phyloP scores from a whole-genome alignment of 2,888 invertebrate genomes.

The Dastarcus helophoroides region DNA sequence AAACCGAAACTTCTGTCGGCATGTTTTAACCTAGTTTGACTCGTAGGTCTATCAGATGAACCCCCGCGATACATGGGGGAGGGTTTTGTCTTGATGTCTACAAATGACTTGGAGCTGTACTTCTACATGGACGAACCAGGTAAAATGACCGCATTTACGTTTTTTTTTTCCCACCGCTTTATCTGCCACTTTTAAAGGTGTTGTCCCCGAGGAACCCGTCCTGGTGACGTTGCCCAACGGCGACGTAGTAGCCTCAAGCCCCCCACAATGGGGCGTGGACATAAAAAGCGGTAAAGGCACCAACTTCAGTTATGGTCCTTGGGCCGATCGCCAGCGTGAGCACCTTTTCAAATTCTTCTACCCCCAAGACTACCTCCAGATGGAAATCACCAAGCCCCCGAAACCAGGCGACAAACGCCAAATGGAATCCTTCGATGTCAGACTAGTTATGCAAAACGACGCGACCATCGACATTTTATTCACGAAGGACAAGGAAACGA shows the following conservation, averaged over 20 bases:
- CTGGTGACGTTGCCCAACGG: slow-evolving; percentile 83
- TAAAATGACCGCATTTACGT: slow-evolving; percentile 16
- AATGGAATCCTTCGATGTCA: slow-evolving; percentile 85
- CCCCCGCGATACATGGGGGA: slow-evolving; percentile 97
- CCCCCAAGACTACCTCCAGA: slow-evolving; percentile 73
- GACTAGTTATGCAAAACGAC: slow-evolving; percentile 81
- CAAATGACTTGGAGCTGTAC: slow-evolving; percentile 87
- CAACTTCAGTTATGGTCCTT: slow-evolving; percentile 96
- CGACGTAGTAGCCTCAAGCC: slow-evolving; percentile 84
- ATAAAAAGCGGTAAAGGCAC: slow-evolving; percentile 86
- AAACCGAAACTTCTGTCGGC: not conserved
- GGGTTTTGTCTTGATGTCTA: slow-evolving; percentile 93
- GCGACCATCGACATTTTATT: slow-evolving; percentile 94
- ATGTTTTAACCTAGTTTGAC: slow-evolving; percentile 1
- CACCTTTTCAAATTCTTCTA: slow-evolving; percentile 93
- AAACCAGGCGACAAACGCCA: slow-evolving; percentile 79
- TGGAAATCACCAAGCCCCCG: slow-evolving; percentile 69
- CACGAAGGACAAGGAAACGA: slow-evolving; percentile 89
- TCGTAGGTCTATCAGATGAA: slow-evolving; percentile 68
- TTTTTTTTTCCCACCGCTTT: slow-evolving; percentile 2
- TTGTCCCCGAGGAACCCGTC: slow-evolving; percentile 86
- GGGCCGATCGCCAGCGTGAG: slow-evolving; percentile 96
- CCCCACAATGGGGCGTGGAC: slow-evolving; percentile 92
- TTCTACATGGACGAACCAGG: slow-evolving; percentile 98
- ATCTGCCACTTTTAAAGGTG: slow-evolving; percentile 30